Percentiles rank a stretch among this genome's conserved stretches.
Evolutionary conservation across 2,888 invertebrate genomes (phyloP).

Genomic region (Pterostichus niger): DNA sequence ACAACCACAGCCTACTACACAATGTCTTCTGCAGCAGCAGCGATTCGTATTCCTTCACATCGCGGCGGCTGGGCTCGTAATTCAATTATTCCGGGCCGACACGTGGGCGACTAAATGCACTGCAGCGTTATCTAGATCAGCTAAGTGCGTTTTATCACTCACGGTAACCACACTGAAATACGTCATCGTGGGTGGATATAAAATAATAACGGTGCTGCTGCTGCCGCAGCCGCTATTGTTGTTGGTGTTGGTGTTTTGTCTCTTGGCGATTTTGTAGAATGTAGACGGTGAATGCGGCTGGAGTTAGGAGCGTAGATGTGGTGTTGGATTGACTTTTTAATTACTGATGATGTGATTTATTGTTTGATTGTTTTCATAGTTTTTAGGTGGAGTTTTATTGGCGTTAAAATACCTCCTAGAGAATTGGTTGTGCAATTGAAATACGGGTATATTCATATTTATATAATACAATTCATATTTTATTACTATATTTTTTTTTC

Average conservation of each 20-base stretch:
- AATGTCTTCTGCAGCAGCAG: constrained; percentile 32
- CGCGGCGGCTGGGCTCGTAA: constrained; percentile 49
- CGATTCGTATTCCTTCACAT: constrained; percentile 43
- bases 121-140: constrained; percentile 60
- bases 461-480: neutral
- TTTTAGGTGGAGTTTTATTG: neutral
- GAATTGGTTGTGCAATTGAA: constrained; percentile 27
- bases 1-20: neutral
- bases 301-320: constrained; percentile 23
- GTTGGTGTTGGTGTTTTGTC: neutral
- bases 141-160: constrained; percentile 56
- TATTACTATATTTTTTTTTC: neutral
- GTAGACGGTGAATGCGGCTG: neutral
- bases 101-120: constrained; percentile 56
- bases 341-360: constrained; percentile 30
- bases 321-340: constrained; percentile 29
- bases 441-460: constrained; percentile 21
- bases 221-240: neutral
- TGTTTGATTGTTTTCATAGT: constrained; percentile 22
- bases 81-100: constrained; percentile 62
- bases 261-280: constrained; percentile 10
- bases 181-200: constrained; percentile 46
- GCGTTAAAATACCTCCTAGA: neutral
- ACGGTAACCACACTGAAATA: neutral
- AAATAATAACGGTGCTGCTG: constrained; percentile 45